These are phyloP conservation scores for Caenorhabditis sp. DNA, from an alignment of 2,888 invertebrate genomes.

Conservation along the genomic window DNA sequence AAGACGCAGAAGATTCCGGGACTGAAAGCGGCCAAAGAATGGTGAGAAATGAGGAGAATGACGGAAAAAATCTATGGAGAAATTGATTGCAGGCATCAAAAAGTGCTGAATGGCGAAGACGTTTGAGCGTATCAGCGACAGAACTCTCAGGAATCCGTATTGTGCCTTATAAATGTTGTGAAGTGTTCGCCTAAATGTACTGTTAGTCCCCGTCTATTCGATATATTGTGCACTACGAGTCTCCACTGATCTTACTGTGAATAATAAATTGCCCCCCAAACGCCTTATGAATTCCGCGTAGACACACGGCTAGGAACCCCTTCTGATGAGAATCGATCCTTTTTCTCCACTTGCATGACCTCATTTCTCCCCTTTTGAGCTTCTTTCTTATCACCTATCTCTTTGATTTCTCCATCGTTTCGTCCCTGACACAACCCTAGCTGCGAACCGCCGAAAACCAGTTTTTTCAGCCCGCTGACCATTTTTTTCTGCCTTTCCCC, in stretches of 20 bases:
- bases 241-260: no score
- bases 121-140: neutral
- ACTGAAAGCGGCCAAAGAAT: constrained; percentile 51
- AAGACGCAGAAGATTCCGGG: constrained; percentile 31
- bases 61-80: no score
- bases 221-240: no score
- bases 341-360: no score
- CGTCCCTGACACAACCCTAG: neutral
- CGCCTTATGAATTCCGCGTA: no score
- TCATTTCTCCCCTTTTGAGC: no score
- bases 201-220: no score
- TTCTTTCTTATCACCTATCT: constrained; percentile 8
- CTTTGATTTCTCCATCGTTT: neutral
- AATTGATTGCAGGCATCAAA: constrained; percentile 27
- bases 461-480: constrained; percentile 8
- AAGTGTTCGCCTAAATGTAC: no score
- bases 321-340: no score
- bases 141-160: neutral
- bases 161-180: neutral
- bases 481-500: neutral
- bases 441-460: neutral
- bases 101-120: constrained; percentile 29
- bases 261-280: no score
- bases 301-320: no score
- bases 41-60: no score